Percentiles rank a stretch among this genome's conserved stretches.
These are phyloP conservation scores for Shinisaurus crocodilurus DNA, from an alignment of 2,113 vertebrate species.

Conservation along the genomic window DNA sequence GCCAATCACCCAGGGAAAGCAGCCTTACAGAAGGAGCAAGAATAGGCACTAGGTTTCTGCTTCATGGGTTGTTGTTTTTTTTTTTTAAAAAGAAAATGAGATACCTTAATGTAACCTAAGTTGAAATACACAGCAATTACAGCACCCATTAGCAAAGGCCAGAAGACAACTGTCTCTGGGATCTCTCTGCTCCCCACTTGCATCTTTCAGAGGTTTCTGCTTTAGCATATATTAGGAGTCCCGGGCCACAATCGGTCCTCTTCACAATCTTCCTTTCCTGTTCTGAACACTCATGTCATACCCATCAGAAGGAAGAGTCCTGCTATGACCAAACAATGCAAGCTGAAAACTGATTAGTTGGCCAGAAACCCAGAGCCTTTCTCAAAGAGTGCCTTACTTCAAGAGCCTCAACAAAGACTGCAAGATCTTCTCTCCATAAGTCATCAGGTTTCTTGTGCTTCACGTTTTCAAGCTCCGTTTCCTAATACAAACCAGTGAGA, in stretches of 20 bases:
- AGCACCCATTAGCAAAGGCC: background rate
- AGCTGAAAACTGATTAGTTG: background rate
- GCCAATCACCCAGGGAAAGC: background rate
- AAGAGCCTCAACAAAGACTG: constrained; percentile 88
- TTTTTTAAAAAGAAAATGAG: background rate
- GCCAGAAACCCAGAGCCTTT: background rate
- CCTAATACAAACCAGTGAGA: constrained; percentile 64
- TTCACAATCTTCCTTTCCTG: background rate
- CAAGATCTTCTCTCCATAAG: constrained; percentile 93
- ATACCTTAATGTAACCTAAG: background rate
- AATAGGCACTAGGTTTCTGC: background rate
- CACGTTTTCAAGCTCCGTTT: constrained; percentile 84
- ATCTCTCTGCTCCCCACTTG: background rate
- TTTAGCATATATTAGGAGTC: background rate
- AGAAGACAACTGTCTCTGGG: background rate
- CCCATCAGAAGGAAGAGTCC: background rate
- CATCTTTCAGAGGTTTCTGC: background rate
- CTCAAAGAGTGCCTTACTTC: constrained; percentile 74
- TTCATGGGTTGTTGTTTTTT: background rate
- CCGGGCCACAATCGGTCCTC: background rate
- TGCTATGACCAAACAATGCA: background rate
- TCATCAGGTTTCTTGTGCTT: constrained; percentile 84
- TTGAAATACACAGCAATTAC: background rate
- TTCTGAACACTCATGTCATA: background rate
- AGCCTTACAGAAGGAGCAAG: background rate